Base-by-base conservation (phyloP, 2,797 vertebrate species). In the Ctenosaura bakeri region DNA sequence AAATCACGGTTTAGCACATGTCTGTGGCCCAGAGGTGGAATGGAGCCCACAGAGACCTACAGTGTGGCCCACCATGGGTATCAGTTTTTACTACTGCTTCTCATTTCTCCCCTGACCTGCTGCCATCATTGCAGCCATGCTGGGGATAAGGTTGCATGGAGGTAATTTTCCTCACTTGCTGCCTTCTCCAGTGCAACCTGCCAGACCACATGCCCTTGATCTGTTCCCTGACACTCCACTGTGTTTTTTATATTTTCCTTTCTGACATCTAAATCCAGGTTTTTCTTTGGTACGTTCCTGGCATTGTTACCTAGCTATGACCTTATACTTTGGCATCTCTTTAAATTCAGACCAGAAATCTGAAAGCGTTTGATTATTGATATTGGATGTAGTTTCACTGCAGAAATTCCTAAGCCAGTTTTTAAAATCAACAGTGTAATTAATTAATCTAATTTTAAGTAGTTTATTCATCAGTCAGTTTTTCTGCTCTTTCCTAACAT, bases 401-500 rank as follows among this genome's bases (percentile, higher is more conserved):
- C 50, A 89, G 24, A 89, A 76, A 74, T 76, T 32, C 12, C 32
- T 50, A 89, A 76, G 69, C 29, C 38, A 64, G 54, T 26, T 85
- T 42, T 89, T 56, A 4, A 56, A 73, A 13, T 82, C 52, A 73
- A 16, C 50, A 73, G 26, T 59, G 22, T 73, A 85, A 79, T 38
- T 76, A 76, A 89, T 83, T 54, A 20, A 69, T 78, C 29, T 38
- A 18, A 26, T 18, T 88, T 76, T 76, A 74, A 62, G 56, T 83
- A 83, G 81, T 77, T 77, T 50, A 24, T 59, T 46, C 59, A 84
- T 50, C 71, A 35, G 56, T 56, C 64, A 78, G 20, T 79, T 85
- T 26, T 85, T 69, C 50, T 79, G 20, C 35, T 78, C 83, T 74
- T 78, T 84, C 71, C 62, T 42, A 84, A 69, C 62, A 85, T 22